Evolutionary conservation across 2,113 vertebrate genomes (phyloP).

Genomic region (Tapirus terrestris): DNA sequence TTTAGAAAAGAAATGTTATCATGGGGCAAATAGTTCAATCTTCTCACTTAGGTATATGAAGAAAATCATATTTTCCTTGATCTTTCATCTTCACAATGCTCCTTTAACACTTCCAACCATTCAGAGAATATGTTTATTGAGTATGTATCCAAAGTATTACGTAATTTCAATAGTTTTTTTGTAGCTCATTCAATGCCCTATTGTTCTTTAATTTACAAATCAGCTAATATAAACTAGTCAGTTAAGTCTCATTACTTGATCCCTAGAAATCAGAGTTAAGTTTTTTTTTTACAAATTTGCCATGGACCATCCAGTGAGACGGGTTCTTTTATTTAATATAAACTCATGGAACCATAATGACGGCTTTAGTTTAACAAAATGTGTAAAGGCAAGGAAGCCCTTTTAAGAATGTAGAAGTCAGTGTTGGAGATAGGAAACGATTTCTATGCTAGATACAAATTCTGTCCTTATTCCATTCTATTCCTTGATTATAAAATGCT

Average conservation of each 20-base stretch:
- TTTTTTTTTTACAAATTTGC: background rate
- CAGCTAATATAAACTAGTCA: background rate
- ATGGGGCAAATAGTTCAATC: background rate
- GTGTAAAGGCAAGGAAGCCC: background rate
- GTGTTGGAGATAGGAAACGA: background rate
- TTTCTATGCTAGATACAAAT: background rate
- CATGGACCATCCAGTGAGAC: background rate
- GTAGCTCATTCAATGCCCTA: background rate
- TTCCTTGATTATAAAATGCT: constrained; percentile 40
- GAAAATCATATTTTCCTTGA: constrained; percentile 21
- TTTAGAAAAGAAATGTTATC: background rate
- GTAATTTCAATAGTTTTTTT: constrained; percentile 32
- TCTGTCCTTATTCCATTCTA: background rate
- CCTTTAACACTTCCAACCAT: background rate
- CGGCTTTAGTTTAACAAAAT: background rate
- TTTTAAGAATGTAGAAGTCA: constrained; percentile 13
- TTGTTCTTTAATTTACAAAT: constrained; percentile 46
- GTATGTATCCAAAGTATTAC: constrained; percentile 17
- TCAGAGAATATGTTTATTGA: background rate
- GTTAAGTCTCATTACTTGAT: background rate
- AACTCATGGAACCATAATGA: background rate
- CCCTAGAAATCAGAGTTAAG: background rate
- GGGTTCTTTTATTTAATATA: background rate
- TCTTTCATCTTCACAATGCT: constrained; percentile 14
- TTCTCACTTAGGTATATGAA: background rate